These are phyloP conservation scores for Rhagium mordax DNA, from an alignment of 2,888 invertebrate species.

Conservation along the genomic window DNA sequence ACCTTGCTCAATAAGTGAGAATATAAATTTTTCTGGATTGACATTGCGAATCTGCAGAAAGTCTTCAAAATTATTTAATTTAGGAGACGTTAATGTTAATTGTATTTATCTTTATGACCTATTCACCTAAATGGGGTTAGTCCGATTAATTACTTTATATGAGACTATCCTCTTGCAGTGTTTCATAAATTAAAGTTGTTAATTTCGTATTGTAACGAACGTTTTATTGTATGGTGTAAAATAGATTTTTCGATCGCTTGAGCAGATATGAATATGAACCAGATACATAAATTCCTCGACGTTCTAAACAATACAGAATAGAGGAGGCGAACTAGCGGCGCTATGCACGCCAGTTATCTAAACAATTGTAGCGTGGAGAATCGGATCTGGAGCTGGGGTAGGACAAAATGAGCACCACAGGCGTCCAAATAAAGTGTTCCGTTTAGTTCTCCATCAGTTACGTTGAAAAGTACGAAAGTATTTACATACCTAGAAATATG, in stretches of 20 bases:
- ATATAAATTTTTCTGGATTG: too few relatives aligned
- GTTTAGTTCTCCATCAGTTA: too few relatives aligned
- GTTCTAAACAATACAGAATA: constrained; percentile 11
- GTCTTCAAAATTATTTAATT: too few relatives aligned
- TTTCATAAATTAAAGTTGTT: background rate
- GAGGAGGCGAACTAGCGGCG: constrained; percentile 13
- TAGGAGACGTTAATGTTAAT: too few relatives aligned
- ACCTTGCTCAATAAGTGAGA: too few relatives aligned
- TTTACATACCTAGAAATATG: too few relatives aligned
- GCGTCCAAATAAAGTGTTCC: background rate
- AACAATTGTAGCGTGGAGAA: constrained; percentile 45
- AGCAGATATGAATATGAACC: constrained; percentile 1
- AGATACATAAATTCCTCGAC: constrained; percentile 13
- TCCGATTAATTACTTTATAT: too few relatives aligned
- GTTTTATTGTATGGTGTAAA: background rate
- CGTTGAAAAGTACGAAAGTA: too few relatives aligned
- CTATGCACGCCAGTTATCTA: constrained; percentile 32
- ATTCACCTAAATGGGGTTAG: too few relatives aligned
- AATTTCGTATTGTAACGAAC: background rate
- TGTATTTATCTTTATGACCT: too few relatives aligned
- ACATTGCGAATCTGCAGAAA: too few relatives aligned
- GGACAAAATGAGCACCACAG: background rate
- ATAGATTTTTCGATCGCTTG: constrained; percentile 1
- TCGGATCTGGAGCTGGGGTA: constrained; percentile 23
- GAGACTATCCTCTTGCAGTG: background rate